Percentiles rank a stretch among this genome's conserved stretches.
Conservation (phyloP, 2,888 invertebrate genomes). For the Diarsia dahlii region DNA sequence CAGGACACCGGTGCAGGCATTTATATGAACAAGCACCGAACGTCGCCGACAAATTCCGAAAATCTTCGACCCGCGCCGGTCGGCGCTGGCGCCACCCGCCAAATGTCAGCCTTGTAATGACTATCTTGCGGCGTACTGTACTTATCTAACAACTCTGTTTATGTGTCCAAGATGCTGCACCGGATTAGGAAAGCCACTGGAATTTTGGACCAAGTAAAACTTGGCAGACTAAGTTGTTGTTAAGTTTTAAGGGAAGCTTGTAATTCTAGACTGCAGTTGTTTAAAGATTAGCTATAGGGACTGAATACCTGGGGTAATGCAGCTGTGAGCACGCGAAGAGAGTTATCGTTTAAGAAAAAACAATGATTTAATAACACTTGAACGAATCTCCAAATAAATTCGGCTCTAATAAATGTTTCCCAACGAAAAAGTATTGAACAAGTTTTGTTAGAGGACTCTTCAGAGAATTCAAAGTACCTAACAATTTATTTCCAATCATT, state of each 20-base stretch:
- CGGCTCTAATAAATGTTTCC: constrained; percentile 15
- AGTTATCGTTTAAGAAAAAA: constrained; percentile 10
- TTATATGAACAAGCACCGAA: too few species aligned
- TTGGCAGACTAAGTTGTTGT: constrained; percentile 18
- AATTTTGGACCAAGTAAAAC: constrained; percentile 29
- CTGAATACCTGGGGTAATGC: neutral
- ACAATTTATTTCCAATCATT: constrained; percentile 48
- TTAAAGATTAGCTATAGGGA: too few species aligned
- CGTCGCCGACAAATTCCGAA: too few species aligned
- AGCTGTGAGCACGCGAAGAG: neutral
- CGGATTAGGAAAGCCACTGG: neutral
- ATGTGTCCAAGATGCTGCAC: constrained; percentile 1
- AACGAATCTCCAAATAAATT: constrained; percentile 16
- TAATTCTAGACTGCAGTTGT: constrained; percentile 8
- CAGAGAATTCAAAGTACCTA: constrained; percentile 29
- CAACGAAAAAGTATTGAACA: constrained; percentile 9
- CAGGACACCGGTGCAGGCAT: too few species aligned
- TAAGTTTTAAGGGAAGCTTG: neutral
- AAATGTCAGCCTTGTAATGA: too few species aligned
- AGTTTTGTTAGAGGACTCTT: constrained; percentile 30
- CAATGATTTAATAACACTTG: neutral
- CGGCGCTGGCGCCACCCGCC: too few species aligned
- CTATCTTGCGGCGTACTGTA: too few species aligned
- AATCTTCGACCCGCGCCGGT: too few species aligned
- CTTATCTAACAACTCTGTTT: constrained; percentile 14